These are phyloP conservation scores for Sorex araneus DNA, from an alignment of 2,113 vertebrate species.

Conservation along the genomic window DNA sequence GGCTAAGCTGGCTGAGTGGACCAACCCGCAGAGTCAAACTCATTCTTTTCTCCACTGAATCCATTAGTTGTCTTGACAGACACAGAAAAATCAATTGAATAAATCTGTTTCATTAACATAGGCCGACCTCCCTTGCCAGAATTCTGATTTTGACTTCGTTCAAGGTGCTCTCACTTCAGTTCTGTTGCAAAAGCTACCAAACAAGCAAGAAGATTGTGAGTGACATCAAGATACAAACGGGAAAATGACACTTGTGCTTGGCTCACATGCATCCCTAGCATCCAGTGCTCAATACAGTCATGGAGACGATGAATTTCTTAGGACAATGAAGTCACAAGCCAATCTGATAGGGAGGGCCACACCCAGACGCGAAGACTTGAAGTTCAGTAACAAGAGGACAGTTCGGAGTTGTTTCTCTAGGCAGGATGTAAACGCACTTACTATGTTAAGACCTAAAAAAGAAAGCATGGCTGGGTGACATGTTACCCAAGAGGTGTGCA, in stretches of 20 bases:
- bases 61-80: background rate
- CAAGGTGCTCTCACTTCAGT: background rate
- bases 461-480: background rate
- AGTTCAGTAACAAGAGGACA: background rate
- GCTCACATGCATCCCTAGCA: too few relatives aligned
- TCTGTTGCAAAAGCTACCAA: slow-evolving; percentile 1
- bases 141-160: slow-evolving; percentile 36
- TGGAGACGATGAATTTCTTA: accelerated
- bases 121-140: slow-evolving; percentile 3
- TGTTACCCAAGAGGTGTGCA: background rate
- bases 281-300: background rate
- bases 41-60: slow-evolving; percentile 13
- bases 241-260: background rate
- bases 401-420: background rate
- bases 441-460: background rate
- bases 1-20: background rate
- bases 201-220: background rate
- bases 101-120: background rate
- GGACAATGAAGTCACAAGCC: background rate
- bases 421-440: background rate
- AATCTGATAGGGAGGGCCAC: background rate
- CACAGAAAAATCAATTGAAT: background rate
- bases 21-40: background rate
- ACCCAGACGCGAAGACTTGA: background rate
- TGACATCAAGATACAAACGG: background rate